Evolutionary conservation across 92 coral and sea anemone species (phyloP), one percentile per base, ranked within the genome.

Genomic region (Palythoa heliodiscus): DNA sequence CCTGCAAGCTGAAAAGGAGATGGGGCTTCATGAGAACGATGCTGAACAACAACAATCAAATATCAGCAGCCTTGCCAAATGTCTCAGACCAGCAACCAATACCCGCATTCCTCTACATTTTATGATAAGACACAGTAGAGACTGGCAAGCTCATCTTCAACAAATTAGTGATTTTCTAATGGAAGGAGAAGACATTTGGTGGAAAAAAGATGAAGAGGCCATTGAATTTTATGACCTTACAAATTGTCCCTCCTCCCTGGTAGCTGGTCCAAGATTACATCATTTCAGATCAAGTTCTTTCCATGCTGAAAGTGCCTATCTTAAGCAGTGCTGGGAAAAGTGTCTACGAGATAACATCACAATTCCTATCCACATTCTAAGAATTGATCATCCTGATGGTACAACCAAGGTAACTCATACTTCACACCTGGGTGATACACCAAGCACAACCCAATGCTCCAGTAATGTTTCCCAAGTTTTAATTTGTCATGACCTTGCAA

Each of bases 111-210:
- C 92, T 64, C 53, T 72, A 20, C 11, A 40, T 8, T 55, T 76
- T 8, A 61, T 89, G 22, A 89, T 70, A 67, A 85, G 64, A 66
- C 85, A 89, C 75, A 48, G 75, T 50, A 75, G 73, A 80, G 82
- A 85, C 74, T 85, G 91, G 91, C 88, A 89, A 22, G 89, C 91
- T 12, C 89, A 89, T 75, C 85, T 89, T 19, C 88, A 88, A 47
- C 76, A 77, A 1, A 88, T 88, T 64, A 88, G 92, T 63, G 89
- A 89, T 67, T 89, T 77, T 55, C 86, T 89, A 23, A 11, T 89
- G 10, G 88, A 89, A 52, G 91, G 91, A 39, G 89, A 89, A 52
- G 91, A 89, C 71, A 80, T 85, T 39, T 89, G 88, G 91, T 89
- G 91, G 89, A 71, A 54, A 24, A 78, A 61, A 47, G 78, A 86